phyloP scores from a whole-genome alignment of 2,888 invertebrate genomes.

The Agonopterix heracliana region DNA sequence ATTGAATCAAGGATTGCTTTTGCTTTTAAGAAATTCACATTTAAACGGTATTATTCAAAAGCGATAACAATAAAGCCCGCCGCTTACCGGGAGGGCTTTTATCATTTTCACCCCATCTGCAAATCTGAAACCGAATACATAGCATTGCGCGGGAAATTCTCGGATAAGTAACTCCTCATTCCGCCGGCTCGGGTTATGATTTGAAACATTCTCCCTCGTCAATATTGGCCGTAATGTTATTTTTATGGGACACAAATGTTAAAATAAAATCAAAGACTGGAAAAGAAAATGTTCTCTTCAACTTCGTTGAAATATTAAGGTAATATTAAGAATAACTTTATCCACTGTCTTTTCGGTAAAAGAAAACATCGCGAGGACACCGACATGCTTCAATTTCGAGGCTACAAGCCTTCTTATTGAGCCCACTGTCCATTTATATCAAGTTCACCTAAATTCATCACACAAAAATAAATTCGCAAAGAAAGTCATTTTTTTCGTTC shows the following conservation, averaged over 20 bases:
- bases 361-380: no score
- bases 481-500: no score
- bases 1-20: no score
- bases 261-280: slow-evolving; percentile 5
- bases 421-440: no score
- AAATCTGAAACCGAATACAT: slow-evolving; percentile 18
- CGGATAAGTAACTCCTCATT: slow-evolving; percentile 17
- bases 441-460: no score
- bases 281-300: not conserved
- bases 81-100: slow-evolving; percentile 17
- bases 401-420: no score
- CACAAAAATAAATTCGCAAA: no score
- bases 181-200: slow-evolving; percentile 12
- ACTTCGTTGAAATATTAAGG: not conserved
- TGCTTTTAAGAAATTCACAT: not conserved
- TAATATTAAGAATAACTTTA: no score
- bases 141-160: slow-evolving; percentile 17
- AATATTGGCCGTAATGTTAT: slow-evolving; percentile 12
- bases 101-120: slow-evolving; percentile 22
- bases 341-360: no score
- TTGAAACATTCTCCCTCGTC: slow-evolving; percentile 14
- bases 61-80: slow-evolving; percentile 18
- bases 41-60: slow-evolving; percentile 17
- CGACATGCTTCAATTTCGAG: no score
- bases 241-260: slow-evolving; percentile 9